Percentiles rank a stretch among this genome's conserved stretches.
Evolutionary conservation across 2,113 vertebrate genomes (phyloP).

Genomic region (Agapornis roseicollis): DNA sequence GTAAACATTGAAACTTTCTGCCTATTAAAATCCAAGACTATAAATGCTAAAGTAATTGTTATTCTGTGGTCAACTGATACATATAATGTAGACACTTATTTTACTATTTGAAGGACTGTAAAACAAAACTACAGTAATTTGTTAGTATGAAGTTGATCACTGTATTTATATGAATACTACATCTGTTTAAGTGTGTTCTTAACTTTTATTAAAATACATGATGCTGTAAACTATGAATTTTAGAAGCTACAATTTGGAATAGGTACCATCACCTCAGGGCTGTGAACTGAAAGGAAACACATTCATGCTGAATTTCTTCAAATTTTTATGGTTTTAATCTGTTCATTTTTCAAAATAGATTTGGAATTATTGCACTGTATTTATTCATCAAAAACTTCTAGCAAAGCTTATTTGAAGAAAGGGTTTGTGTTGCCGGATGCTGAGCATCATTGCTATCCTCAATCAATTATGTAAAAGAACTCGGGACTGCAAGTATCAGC

Average conservation of each 20-base stretch:
- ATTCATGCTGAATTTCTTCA: neutral
- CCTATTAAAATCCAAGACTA: neutral
- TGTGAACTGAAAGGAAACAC: neutral
- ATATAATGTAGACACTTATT: neutral
- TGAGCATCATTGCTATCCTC: neutral
- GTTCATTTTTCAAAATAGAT: neutral
- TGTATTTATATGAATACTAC: neutral
- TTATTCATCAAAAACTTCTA: neutral
- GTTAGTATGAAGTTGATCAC: neutral
- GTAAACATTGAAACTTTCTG: neutral
- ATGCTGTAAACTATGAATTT: neutral
- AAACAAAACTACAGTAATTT: neutral
- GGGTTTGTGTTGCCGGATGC: neutral
- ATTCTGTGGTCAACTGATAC: neutral
- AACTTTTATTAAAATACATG: neutral
- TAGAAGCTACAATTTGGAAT: neutral
- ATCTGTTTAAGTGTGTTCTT: neutral
- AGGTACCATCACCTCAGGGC: neutral
- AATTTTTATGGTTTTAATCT: neutral
- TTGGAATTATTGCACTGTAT: neutral
- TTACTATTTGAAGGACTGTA: neutral
- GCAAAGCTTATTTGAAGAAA: neutral
- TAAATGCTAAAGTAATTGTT: neutral
- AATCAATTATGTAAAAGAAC: neutral
- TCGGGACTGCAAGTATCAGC: neutral